phyloP scores from a whole-genome alignment of 2,888 invertebrate genomes.

The Dexiosoma caninum region DNA sequence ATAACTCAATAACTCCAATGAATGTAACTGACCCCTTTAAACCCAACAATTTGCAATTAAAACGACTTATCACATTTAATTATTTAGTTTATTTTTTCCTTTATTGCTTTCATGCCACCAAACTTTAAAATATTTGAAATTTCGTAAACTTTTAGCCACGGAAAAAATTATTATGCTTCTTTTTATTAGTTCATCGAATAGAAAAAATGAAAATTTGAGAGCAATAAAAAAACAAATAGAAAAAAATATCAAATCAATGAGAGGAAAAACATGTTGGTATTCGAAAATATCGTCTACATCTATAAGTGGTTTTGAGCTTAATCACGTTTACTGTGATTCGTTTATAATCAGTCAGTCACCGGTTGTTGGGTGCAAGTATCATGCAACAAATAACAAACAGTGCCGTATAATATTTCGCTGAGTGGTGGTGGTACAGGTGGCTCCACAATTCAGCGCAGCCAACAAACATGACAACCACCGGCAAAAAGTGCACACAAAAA shows the following conservation, averaged over 20 bases:
- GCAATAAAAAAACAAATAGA: too few relatives aligned
- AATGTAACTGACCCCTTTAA: slow-evolving; percentile 55
- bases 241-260: background rate
- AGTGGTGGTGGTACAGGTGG: slow-evolving; percentile 54
- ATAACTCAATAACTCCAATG: slow-evolving; percentile 13
- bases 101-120: background rate
- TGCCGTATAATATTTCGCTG: slow-evolving; percentile 10
- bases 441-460: slow-evolving; percentile 29
- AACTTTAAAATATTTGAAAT: slow-evolving; percentile 53
- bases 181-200: slow-evolving; percentile 31
- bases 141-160: slow-evolving; percentile 34
- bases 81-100: slow-evolving; percentile 26
- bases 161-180: background rate
- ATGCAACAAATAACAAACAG: slow-evolving; percentile 30
- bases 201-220: slow-evolving; percentile 9
- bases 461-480: slow-evolving; percentile 40
- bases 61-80: slow-evolving; percentile 58
- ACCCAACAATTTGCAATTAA: slow-evolving; percentile 58
- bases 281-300: slow-evolving; percentile 59
- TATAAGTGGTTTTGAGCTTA: slow-evolving; percentile 44
- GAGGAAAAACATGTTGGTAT: slow-evolving; percentile 58
- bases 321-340: slow-evolving; percentile 58
- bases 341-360: slow-evolving; percentile 60
- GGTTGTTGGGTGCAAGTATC: slow-evolving; percentile 28
- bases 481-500: slow-evolving; percentile 6